Conservation (phyloP, 2,888 invertebrate species). For the Caenorhabditis sp. region DNA sequence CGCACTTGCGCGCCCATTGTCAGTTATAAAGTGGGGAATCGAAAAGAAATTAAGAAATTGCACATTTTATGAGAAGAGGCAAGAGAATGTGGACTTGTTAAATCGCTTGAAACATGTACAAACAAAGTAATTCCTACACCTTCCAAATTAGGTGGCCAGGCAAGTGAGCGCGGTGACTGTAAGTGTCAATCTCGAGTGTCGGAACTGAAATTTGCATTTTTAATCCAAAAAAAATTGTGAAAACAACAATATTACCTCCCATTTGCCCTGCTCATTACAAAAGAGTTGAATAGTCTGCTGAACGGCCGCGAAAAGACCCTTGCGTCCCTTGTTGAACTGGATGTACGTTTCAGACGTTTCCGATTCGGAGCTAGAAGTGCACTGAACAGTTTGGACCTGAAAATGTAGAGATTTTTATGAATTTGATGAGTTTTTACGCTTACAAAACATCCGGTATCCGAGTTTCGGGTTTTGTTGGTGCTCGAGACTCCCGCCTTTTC, state of each 20-base stretch:
- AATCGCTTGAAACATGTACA: no score
- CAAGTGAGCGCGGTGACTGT: neutral
- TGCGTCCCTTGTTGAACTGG: slow-evolving; percentile 48
- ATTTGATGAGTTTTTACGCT: slow-evolving; percentile 2
- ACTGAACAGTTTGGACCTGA: slow-evolving; percentile 40
- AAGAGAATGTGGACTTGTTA: no score
- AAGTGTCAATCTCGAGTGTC: neutral
- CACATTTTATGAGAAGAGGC: no score
- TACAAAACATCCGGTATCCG: slow-evolving; percentile 42
- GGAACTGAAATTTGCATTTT: neutral
- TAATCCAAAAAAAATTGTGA: no score
- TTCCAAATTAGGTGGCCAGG: neutral
- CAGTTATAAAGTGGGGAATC: no score
- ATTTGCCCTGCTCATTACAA: slow-evolving; percentile 46
- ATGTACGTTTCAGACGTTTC: slow-evolving; percentile 33
- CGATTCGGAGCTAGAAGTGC: slow-evolving; percentile 3
- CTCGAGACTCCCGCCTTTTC: slow-evolving; percentile 37
- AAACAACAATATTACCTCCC: slow-evolving; percentile 23
- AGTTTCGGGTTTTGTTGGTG: slow-evolving; percentile 29
- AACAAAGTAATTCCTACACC: neutral
- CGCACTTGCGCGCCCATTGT: no score
- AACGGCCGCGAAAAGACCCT: slow-evolving; percentile 42
- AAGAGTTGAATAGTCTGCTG: slow-evolving; percentile 49
- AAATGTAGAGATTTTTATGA: neutral
- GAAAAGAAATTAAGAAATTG: no score